Evolutionary conservation across 2,113 vertebrate genomes (phyloP).

Genomic region (Natator depressus): DNA sequence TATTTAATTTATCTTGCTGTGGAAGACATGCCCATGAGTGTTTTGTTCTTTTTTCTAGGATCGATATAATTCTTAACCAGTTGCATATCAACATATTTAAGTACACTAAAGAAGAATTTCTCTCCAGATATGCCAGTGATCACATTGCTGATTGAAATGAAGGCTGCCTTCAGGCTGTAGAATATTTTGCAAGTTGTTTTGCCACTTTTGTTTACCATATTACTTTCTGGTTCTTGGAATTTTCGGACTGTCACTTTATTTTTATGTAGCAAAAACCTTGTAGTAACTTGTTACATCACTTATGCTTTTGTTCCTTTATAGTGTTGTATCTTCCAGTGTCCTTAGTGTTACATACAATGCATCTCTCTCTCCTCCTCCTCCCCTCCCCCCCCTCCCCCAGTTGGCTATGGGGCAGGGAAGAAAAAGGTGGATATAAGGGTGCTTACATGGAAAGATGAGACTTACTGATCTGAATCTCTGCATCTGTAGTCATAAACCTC

Average conservation of each 20-base stretch:
- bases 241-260: constrained; percentile 5
- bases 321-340: neutral
- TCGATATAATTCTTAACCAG: constrained; percentile 78
- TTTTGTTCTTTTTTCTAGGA: constrained; percentile 64
- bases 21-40: neutral
- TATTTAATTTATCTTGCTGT: neutral
- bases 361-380: neutral
- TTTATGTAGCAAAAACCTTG: constrained; percentile 13
- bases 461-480: neutral
- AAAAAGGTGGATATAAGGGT: neutral
- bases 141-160: neutral
- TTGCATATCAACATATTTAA: neutral
- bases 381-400: accelerated
- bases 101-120: neutral
- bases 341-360: neutral
- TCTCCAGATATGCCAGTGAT: neutral
- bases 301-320: neutral
- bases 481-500: neutral
- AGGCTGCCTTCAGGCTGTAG: constrained; percentile 62
- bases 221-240: neutral
- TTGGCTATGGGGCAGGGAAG: neutral
- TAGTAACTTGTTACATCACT: neutral
- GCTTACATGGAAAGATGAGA: neutral
- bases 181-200: neutral
- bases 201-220: neutral